A percentile compares a stretch with the other conserved stretches of the same genome.
phyloP scores from a whole-genome alignment of 2,797 vertebrate genomes.

The Chaetodon trifasciatus region DNA sequence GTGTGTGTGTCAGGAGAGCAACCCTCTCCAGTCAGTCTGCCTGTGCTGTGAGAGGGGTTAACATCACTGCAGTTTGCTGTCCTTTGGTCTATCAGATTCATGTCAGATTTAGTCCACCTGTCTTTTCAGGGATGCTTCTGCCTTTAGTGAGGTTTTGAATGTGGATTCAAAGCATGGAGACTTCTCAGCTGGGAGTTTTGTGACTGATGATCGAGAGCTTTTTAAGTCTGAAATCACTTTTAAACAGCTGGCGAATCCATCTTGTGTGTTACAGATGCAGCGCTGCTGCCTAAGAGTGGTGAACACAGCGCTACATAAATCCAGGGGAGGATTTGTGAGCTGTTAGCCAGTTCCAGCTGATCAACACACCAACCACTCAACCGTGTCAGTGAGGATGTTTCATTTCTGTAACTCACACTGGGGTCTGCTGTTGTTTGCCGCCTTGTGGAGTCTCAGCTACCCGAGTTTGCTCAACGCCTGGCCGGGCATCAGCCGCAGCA shows the following conservation, averaged over 20 bases:
- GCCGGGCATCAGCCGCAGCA: constrained; percentile 46
- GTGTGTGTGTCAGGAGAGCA: constrained; percentile 26
- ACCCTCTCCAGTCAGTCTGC: constrained; percentile 52
- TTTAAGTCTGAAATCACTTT: neutral
- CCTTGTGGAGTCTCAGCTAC: constrained; percentile 74
- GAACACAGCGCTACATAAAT: constrained; percentile 26
- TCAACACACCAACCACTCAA: constrained; percentile 20
- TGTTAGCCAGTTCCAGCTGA: constrained; percentile 42
- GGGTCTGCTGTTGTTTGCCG: constrained; percentile 68
- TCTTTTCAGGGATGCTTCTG: constrained; percentile 23
- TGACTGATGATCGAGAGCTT: neutral
- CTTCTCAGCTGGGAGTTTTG: constrained; percentile 24
- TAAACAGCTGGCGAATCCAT: constrained; percentile 15
- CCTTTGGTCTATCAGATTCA: constrained; percentile 21
- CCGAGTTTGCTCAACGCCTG: constrained; percentile 49
- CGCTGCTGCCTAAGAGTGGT: neutral
- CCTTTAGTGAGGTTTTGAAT: constrained; percentile 7
- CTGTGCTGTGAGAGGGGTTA: constrained; percentile 43
- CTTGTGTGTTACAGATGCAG: constrained; percentile 32
- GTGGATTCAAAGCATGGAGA: constrained; percentile 29
- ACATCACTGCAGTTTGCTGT: constrained; percentile 35
- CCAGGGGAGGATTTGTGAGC: constrained; percentile 33
- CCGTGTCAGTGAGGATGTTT: constrained; percentile 71
- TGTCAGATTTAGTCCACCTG: constrained; percentile 33
- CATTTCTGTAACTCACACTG: constrained; percentile 30